Conservation (phyloP, 2,888 invertebrate species). For the Cistogaster globosa region DNA sequence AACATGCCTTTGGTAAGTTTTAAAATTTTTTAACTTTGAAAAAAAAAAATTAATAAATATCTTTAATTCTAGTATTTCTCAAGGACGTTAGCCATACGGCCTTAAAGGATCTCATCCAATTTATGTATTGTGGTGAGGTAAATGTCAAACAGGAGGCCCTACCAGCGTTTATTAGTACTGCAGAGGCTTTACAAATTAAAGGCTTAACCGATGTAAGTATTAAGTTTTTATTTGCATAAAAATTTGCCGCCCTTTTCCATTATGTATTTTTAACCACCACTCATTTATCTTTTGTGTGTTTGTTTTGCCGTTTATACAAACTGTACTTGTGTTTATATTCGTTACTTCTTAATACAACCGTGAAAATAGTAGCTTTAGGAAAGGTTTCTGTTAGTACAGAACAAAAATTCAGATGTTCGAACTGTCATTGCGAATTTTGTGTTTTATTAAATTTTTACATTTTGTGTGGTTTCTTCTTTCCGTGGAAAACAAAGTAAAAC, state of each 20-base stretch:
- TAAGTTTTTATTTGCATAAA: not conserved
- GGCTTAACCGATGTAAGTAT: constrained; percentile 87
- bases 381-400: too few species aligned
- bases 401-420: too few species aligned
- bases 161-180: constrained; percentile 88
- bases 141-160: constrained; percentile 89
- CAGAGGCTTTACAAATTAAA: constrained; percentile 89
- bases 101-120: constrained; percentile 88
- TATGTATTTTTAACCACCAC: not conserved
- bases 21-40: not conserved
- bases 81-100: constrained; percentile 89
- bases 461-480: too few species aligned
- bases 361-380: too few species aligned
- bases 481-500: too few species aligned
- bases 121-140: constrained; percentile 89
- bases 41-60: not conserved
- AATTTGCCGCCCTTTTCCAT: constrained; percentile 14
- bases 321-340: not conserved
- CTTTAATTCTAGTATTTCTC: constrained; percentile 85
- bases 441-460: too few species aligned
- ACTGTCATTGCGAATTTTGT: too few species aligned
- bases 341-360: not conserved
- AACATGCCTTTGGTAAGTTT: constrained; percentile 87
- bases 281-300: not conserved
- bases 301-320: not conserved